phyloP scores from a whole-genome alignment of 2,113 vertebrate species.

The Thomomys bottae region DNA sequence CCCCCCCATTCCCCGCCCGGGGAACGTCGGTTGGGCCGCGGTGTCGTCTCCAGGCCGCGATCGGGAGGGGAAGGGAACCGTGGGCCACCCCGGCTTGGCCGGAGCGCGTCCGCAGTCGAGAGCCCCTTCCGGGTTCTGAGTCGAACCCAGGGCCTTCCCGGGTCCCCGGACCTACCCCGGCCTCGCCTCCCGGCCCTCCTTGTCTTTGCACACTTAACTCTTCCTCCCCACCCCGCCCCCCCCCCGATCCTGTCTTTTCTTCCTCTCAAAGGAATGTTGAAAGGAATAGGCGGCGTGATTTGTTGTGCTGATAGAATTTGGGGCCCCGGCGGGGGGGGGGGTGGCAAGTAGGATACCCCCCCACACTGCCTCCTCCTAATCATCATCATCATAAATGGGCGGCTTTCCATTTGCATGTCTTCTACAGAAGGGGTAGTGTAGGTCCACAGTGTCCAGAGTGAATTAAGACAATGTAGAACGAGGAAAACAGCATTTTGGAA shows the following conservation, averaged over 20 bases:
- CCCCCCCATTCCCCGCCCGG: fast-evolving
- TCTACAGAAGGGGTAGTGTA: background rate
- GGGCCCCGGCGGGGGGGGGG: no score
- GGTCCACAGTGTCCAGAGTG: background rate
- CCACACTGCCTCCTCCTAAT: no score
- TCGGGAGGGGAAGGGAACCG: no score
- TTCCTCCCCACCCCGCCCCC: background rate
- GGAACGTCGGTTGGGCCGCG: no score
- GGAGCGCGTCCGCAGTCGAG: background rate
- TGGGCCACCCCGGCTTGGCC: fast-evolving
- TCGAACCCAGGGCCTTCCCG: background rate
- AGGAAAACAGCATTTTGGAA: background rate
- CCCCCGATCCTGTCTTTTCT: background rate
- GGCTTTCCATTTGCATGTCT: background rate
- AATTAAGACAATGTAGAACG: background rate
- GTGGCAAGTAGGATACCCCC: no score
- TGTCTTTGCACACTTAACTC: no score
- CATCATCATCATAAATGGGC: background rate
- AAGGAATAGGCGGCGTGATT: background rate
- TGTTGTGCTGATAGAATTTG: background rate
- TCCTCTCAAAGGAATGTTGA: background rate
- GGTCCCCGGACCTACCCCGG: no score
- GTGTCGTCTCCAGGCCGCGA: no score
- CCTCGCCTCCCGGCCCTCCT: no score
- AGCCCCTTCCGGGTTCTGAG: constrained; percentile 15